Conservation (phyloP, 2,113 vertebrate species). For the Misgurnus anguillicaudatus region DNA sequence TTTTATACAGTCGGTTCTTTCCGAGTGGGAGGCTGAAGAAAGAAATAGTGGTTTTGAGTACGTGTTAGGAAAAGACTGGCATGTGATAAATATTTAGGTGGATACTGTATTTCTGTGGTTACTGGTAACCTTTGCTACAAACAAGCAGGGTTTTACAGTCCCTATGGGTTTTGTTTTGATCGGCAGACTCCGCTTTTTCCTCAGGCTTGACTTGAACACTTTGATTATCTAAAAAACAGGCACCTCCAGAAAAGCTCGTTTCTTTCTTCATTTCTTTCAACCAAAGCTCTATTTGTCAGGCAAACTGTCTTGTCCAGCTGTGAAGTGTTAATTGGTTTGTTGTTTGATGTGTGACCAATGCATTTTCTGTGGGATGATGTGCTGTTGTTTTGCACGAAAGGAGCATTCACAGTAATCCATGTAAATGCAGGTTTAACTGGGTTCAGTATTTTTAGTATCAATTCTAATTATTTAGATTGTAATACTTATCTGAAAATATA, state of each 20-base stretch:
- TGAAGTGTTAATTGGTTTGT: background rate
- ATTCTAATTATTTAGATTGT: background rate
- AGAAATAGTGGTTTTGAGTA: background rate
- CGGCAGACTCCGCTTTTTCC: background rate
- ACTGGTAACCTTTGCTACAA: background rate
- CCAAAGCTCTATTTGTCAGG: background rate
- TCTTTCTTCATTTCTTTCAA: background rate
- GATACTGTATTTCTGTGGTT: background rate
- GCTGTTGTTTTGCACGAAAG: background rate
- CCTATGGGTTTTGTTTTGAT: constrained; percentile 8
- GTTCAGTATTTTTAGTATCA: background rate
- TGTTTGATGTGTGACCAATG: background rate
- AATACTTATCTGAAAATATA: too few species aligned
- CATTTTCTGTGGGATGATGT: background rate
- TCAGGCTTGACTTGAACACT: background rate
- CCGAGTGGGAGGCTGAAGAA: background rate
- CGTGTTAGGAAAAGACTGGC: background rate
- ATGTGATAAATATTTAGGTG: background rate
- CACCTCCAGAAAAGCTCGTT: background rate
- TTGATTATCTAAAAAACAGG: background rate
- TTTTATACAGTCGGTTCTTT: background rate
- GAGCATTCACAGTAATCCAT: background rate
- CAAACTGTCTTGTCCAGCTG: background rate
- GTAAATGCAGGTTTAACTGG: too few species aligned
- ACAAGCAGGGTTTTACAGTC: background rate